These are phyloP conservation scores for Mastomys coucha DNA, from an alignment of 2,113 vertebrate genomes.

Conservation along the genomic window DNA sequence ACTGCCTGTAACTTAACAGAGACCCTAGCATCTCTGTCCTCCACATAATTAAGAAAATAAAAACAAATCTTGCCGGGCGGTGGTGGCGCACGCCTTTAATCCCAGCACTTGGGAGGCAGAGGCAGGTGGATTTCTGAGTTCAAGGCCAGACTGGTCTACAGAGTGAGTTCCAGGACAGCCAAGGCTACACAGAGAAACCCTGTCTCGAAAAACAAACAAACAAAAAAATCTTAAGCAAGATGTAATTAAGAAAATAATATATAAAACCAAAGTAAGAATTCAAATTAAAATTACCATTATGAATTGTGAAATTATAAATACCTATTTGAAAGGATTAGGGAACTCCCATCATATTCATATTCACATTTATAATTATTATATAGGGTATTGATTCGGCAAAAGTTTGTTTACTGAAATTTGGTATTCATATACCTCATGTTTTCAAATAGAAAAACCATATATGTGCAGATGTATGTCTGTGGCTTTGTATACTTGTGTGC, in stretches of 20 bases:
- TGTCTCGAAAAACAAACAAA: background rate
- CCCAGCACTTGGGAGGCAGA: too few species aligned
- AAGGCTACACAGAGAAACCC: too few species aligned
- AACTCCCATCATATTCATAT: background rate
- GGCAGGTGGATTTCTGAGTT: too few species aligned
- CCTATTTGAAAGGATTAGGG: background rate
- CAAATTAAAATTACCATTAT: background rate
- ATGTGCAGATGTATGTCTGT: background rate
- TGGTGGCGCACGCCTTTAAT: too few species aligned
- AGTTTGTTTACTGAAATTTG: slow-evolving; percentile 28
- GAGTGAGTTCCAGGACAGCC: too few species aligned
- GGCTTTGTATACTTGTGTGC: background rate
- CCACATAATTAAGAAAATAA: background rate
- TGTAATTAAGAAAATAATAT: background rate
- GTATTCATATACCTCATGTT: background rate
- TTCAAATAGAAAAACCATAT: background rate
- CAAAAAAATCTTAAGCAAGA: background rate
- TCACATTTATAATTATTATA: slow-evolving; percentile 45
- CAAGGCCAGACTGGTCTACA: too few species aligned
- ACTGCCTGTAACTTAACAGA: background rate
- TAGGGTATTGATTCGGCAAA: slow-evolving; percentile 4
- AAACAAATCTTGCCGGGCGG: too few species aligned
- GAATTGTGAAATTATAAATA: background rate
- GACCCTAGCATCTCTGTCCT: background rate
- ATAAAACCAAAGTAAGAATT: background rate